Conservation (phyloP, 2,113 vertebrate genomes). For the Bubo blakistoni region DNA sequence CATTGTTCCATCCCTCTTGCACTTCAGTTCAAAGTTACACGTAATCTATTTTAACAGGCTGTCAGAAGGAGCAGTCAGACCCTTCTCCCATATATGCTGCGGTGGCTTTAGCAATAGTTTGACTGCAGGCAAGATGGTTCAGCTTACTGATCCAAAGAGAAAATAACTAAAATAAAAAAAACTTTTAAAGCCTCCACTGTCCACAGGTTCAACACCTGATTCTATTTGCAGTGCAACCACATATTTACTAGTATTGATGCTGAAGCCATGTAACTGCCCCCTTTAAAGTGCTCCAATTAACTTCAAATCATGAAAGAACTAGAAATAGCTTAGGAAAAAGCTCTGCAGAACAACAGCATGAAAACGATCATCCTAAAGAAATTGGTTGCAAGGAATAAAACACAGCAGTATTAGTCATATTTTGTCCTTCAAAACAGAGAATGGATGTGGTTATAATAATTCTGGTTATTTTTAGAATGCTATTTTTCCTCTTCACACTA, state of each 20-base stretch:
- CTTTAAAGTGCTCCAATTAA: neutral
- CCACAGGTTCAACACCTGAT: neutral
- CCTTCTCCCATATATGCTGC: neutral
- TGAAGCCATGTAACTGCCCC: neutral
- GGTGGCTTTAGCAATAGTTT: neutral
- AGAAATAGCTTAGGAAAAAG: neutral
- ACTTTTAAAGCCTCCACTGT: neutral
- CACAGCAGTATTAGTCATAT: neutral
- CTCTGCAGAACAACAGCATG: neutral
- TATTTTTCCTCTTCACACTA: neutral
- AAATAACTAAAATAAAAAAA: neutral
- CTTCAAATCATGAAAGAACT: neutral
- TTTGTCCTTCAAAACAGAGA: neutral
- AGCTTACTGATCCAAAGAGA: neutral
- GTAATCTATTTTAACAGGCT: neutral
- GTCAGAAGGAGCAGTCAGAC: neutral
- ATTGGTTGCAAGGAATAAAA: neutral
- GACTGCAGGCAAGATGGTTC: neutral
- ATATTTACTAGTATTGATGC: neutral
- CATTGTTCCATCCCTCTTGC: neutral
- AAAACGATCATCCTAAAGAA: neutral
- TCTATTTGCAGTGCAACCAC: neutral
- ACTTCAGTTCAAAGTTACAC: neutral
- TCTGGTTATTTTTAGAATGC: conserved; percentile 41
- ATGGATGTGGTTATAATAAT: neutral